These are phyloP conservation scores for Rallus limicola DNA, from an alignment of 2,113 vertebrate species.

Conservation along the genomic window DNA sequence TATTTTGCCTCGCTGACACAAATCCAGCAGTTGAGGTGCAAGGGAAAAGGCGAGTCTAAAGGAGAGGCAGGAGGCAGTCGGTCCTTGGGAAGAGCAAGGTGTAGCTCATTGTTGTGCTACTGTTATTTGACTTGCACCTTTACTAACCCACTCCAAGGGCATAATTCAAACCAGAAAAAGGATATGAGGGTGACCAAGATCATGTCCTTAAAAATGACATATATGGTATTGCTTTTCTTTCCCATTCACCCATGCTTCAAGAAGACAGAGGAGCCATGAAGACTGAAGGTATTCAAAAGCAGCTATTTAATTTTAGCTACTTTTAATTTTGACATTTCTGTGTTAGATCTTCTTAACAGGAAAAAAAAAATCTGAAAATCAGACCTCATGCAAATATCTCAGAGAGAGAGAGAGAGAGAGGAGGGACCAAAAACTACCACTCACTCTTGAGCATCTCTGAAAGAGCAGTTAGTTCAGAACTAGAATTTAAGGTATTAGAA, in stretches of 20 bases:
- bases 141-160: background rate
- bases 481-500: background rate
- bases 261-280: background rate
- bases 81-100: background rate
- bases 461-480: background rate
- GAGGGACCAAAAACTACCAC: background rate
- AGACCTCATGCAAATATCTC: rapidly evolving
- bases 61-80: background rate
- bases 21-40: background rate
- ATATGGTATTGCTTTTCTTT: background rate
- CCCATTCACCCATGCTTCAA: background rate
- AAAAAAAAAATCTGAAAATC: background rate
- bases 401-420: background rate
- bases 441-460: background rate
- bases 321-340: background rate
- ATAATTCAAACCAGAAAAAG: background rate
- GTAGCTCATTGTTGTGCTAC: background rate
- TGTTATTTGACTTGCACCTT: background rate
- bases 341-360: background rate
- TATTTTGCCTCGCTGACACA: background rate
- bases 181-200: background rate
- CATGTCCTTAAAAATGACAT: background rate
- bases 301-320: background rate
- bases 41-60: background rate
- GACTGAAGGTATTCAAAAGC: background rate